Conservation (phyloP, 64 coral and sea anemone species). For the Astreopora myriophthalma region DNA sequence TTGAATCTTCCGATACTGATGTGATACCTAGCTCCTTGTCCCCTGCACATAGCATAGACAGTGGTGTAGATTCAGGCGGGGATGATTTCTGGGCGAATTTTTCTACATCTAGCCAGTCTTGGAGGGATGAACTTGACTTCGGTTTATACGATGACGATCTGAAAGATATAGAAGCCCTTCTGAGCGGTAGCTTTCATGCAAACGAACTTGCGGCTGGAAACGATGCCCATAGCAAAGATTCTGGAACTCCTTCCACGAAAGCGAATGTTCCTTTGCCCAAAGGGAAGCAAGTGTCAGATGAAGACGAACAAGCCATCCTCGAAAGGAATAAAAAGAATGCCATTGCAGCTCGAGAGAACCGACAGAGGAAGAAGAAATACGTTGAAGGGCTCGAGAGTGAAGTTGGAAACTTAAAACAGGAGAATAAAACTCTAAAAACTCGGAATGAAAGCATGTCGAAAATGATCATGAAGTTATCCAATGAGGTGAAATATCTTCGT, state of each 20-base stretch:
- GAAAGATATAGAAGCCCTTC: slow-evolving; percentile 1
- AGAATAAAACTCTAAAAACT: slow-evolving; percentile 59
- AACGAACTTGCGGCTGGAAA: not conserved
- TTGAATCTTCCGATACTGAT: not conserved
- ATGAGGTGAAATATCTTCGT: slow-evolving; percentile 78
- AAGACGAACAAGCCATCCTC: slow-evolving; percentile 25
- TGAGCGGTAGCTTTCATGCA: not conserved
- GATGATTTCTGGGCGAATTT: slow-evolving; percentile 32
- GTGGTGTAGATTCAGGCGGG: slow-evolving; percentile 44
- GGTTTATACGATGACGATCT: not conserved
- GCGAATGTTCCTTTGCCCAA: not conserved
- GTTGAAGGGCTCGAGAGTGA: slow-evolving; percentile 70
- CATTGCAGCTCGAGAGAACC: slow-evolving; percentile 86
- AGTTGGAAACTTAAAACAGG: slow-evolving; percentile 45
- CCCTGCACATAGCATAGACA: slow-evolving; percentile 64
- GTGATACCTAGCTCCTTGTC: not conserved
- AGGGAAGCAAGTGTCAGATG: not conserved
- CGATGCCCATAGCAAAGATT: too few relatives aligned
- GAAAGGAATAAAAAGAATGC: slow-evolving; percentile 87
- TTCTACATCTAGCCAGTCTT: not conserved
- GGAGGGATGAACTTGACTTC: not conserved
- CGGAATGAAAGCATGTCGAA: slow-evolving; percentile 23
- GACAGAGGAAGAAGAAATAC: slow-evolving; percentile 92
- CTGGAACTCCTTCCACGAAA: not conserved
- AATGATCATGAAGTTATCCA: slow-evolving; percentile 39